A percentile compares a stretch with the other conserved stretches of the same genome.
These are phyloP conservation scores for Chiroxiphia lanceolata DNA, from an alignment of 2,797 vertebrate genomes.

Conservation along the genomic window DNA sequence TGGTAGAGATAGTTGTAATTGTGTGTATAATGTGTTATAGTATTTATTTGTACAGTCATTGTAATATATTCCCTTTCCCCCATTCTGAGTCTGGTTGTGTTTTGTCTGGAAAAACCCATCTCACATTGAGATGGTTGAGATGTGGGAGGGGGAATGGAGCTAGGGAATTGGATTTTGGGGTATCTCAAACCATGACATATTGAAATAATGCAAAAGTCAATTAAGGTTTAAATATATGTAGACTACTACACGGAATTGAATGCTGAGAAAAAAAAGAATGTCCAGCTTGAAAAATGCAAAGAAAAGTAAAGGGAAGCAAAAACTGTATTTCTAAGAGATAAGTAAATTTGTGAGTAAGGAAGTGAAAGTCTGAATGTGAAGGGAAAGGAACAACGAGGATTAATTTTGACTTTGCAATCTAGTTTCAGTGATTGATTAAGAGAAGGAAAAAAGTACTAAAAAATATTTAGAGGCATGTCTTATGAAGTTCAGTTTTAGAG, in stretches of 20 bases:
- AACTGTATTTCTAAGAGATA: neutral
- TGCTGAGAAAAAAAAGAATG: neutral
- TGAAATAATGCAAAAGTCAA: neutral
- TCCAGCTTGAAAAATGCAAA: neutral
- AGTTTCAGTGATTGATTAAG: neutral
- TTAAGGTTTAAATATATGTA: neutral
- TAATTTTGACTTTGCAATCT: neutral
- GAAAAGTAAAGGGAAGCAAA: neutral
- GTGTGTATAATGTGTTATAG: too few relatives aligned
- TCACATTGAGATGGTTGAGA: too few relatives aligned
- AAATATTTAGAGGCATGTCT: neutral
- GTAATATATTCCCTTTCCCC: too few relatives aligned
- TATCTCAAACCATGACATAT: too few relatives aligned
- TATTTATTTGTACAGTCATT: too few relatives aligned
- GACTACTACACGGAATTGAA: neutral
- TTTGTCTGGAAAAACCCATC: too few relatives aligned
- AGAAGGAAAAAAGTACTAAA: neutral
- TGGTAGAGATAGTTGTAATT: too few relatives aligned
- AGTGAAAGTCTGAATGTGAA: neutral
- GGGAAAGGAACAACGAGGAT: neutral
- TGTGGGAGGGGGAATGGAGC: too few relatives aligned
- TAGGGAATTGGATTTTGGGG: too few relatives aligned
- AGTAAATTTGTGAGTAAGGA: neutral
- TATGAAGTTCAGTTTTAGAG: neutral
- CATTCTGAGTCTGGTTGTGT: too few relatives aligned